Conservation (phyloP, 2,113 vertebrate species). For the Elaphurus davidianus region DNA sequence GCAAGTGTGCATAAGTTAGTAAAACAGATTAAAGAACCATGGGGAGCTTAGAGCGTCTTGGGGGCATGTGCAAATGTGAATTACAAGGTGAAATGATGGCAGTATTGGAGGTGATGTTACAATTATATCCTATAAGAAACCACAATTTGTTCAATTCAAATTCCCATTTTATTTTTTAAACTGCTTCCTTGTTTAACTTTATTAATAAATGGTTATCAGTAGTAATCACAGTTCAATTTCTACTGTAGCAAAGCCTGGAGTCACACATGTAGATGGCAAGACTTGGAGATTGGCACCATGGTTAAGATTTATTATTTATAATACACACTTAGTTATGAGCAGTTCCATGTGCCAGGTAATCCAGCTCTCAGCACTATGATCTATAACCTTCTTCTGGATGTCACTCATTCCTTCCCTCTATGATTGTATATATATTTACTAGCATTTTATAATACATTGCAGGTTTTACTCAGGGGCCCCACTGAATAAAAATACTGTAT, state of each 20-base stretch:
- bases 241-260: neutral
- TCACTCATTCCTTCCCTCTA: neutral
- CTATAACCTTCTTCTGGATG: slow-evolving; percentile 7
- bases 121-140: neutral
- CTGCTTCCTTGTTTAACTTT: neutral
- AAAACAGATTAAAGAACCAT: neutral
- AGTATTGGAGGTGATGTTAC: neutral
- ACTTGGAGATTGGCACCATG: neutral
- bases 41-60: neutral
- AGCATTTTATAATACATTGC: slow-evolving; percentile 9
- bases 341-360: neutral
- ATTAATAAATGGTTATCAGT: neutral
- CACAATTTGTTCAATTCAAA: neutral
- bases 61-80: neutral
- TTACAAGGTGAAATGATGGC: neutral
- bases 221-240: neutral
- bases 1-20: neutral
- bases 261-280: neutral
- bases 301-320: neutral
- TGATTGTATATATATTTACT: slow-evolving; percentile 19
- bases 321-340: neutral
- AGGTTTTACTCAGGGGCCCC: slow-evolving; percentile 42
- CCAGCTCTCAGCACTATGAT: neutral
- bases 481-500: slow-evolving; percentile 51
- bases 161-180: neutral